Base-by-base conservation (phyloP, 2,113 vertebrate genomes). In the Labeo rohita region DNA sequence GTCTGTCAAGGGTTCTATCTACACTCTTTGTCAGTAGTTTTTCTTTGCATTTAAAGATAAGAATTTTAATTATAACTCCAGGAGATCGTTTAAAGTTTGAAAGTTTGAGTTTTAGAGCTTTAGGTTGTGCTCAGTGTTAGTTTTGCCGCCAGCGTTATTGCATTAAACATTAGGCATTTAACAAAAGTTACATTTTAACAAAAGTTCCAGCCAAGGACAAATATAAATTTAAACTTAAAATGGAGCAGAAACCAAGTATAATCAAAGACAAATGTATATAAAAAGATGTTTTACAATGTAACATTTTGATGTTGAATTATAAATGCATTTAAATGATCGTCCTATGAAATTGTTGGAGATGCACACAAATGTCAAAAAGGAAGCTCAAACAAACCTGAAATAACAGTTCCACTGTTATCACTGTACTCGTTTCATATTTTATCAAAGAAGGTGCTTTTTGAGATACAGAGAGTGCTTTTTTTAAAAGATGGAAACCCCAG, bases 31-130 rank as follows among this genome's bases (percentile, higher is more conserved):
- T 47, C n/a, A 68, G 8, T 50, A 15, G 15, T 21, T 50, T 36
- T 49, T 28, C 39, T 28, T 28, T 68, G 63, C 16, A 12, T 82
- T 68, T 34, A 50, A 52, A 66, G 18, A 49, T 50, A 50, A 66
- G 61, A 68, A 82, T 66, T 68, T n/a, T 68, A 50, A 68, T 82
- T 52, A 68, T 82, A 47, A 47, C 23, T 36, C 1, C 34, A 21
- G 23, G 15, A 21, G 16, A 16, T 21, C 5, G 11, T 80, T 65
- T 82, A 16, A 52, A 82, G 61, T 50, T 9, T 13, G 36, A 39
- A 39, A 39, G 39, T 39, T 39, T 39, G 39, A 39, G 39, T 39
- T 39, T 39, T 39, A 39, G 39, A 39, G 72, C 47, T 77, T 34
- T 54, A 34, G 49, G 56, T 65, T 65, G n/a, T 54, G 6, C 23